Conservation (phyloP, 2,797 vertebrate genomes). For the Euthynnus affinis region DNA sequence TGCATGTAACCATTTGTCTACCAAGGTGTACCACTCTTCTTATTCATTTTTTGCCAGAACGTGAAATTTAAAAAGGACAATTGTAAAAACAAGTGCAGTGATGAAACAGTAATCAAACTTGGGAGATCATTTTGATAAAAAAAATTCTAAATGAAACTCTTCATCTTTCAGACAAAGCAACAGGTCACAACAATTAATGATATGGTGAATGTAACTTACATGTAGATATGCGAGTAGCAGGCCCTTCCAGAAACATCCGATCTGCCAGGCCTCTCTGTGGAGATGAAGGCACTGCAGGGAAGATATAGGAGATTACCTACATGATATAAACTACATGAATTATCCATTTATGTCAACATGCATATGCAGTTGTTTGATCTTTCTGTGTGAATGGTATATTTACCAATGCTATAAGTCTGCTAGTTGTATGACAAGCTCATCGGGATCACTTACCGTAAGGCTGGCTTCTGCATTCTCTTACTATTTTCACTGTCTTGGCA, state of each 20-base stretch:
- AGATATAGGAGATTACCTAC: slow-evolving; percentile 1
- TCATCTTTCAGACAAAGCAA: background rate
- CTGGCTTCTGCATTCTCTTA: slow-evolving; percentile 90
- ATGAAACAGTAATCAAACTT: background rate
- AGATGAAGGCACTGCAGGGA: slow-evolving; percentile 88
- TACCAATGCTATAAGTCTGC: too few species aligned
- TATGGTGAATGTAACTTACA: slow-evolving; percentile 82
- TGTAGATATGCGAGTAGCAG: slow-evolving; percentile 86
- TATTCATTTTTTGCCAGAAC: too few species aligned
- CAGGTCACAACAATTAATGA: background rate
- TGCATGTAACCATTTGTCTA: too few species aligned
- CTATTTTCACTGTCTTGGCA: slow-evolving; percentile 90
- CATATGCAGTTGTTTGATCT: background rate
- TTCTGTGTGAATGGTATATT: background rate
- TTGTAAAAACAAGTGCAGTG: background rate
- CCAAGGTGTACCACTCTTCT: too few species aligned
- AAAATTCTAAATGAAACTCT: background rate
- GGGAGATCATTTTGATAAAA: background rate
- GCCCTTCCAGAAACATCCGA: slow-evolving; percentile 89
- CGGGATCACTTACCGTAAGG: slow-evolving; percentile 83
- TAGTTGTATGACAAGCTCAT: background rate
- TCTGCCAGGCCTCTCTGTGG: slow-evolving; percentile 91
- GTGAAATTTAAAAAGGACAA: background rate
- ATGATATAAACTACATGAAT: background rate
- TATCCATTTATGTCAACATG: background rate